A percentile compares a stretch with the other conserved stretches of the same genome.
phyloP scores from a whole-genome alignment of 2,113 vertebrate species.

The Alosa alosa region DNA sequence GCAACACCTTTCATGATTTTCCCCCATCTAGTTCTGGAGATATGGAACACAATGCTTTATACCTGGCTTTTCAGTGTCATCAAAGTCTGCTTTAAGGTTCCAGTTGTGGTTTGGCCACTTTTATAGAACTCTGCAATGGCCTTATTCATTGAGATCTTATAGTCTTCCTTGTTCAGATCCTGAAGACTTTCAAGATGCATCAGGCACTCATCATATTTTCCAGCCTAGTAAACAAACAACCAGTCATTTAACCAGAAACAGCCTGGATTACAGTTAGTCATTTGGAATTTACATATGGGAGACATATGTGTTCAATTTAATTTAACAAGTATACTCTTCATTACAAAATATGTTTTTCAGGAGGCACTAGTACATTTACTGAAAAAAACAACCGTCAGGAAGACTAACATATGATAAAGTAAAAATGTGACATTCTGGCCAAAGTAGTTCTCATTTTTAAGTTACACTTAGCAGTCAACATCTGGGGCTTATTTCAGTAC shows the following conservation, averaged over 20 bases:
- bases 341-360: no score
- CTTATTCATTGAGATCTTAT: conserved; percentile 94
- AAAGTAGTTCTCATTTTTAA: background rate
- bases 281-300: background rate
- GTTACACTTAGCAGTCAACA: background rate
- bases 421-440: no score
- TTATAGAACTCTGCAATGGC: conserved; percentile 93
- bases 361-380: background rate
- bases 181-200: conserved; percentile 85
- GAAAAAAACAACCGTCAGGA: background rate
- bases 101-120: conserved; percentile 88
- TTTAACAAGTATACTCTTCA: background rate
- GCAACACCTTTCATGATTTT: background rate
- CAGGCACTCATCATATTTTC: conserved; percentile 86
- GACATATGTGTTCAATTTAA: background rate
- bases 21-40: background rate
- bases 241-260: background rate
- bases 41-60: conserved; percentile 25
- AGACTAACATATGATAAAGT: background rate
- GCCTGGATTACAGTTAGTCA: background rate
- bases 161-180: conserved; percentile 95
- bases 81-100: conserved; percentile 86
- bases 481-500: conserved; percentile 60
- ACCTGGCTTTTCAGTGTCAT: conserved; percentile 93
- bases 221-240: conserved; percentile 70